A percentile compares a stretch with the other conserved stretches of the same genome.
Conservation (phyloP, 2,797 vertebrate species). For the Sebastes iracundus region DNA sequence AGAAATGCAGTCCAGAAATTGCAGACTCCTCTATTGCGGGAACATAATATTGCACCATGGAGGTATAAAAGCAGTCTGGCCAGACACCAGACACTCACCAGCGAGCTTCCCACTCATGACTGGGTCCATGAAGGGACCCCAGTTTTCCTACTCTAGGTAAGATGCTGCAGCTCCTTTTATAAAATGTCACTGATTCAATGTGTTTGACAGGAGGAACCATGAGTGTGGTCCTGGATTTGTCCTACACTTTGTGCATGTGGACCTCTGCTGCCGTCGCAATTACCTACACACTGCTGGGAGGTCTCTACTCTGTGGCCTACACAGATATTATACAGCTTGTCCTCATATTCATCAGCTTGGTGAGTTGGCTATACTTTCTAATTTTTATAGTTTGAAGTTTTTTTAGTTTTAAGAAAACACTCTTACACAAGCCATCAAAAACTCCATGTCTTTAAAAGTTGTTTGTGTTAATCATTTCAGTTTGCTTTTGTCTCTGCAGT, state of each 20-base stretch:
- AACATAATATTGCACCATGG: too few species aligned
- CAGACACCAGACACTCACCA: too few species aligned
- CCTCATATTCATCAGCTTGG: slow-evolving; percentile 77
- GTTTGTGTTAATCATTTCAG: neutral
- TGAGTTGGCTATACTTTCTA: slow-evolving; percentile 4
- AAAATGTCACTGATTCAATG: neutral
- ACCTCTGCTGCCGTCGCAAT: slow-evolving; percentile 73
- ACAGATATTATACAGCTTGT: slow-evolving; percentile 76
- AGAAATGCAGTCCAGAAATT: too few species aligned
- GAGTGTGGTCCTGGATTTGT: slow-evolving; percentile 75
- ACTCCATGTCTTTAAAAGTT: too few species aligned
- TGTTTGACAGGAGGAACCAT: slow-evolving; percentile 73
- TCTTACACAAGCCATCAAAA: too few species aligned
- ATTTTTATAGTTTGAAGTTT: neutral
- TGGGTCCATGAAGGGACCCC: too few species aligned
- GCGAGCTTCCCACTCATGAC: too few species aligned
- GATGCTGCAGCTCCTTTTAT: too few species aligned
- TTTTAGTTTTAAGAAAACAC: neutral
- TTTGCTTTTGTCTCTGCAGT: slow-evolving; percentile 26
- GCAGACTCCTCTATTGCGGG: too few species aligned
- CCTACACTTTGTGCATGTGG: slow-evolving; percentile 54
- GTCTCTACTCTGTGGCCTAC: slow-evolving; percentile 77
- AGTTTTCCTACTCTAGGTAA: too few species aligned
- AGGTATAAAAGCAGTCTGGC: too few species aligned
- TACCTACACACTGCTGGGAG: slow-evolving; percentile 73